Conservation (phyloP, 2,888 invertebrate genomes). For the Caenorhabditis panamensis region DNA sequence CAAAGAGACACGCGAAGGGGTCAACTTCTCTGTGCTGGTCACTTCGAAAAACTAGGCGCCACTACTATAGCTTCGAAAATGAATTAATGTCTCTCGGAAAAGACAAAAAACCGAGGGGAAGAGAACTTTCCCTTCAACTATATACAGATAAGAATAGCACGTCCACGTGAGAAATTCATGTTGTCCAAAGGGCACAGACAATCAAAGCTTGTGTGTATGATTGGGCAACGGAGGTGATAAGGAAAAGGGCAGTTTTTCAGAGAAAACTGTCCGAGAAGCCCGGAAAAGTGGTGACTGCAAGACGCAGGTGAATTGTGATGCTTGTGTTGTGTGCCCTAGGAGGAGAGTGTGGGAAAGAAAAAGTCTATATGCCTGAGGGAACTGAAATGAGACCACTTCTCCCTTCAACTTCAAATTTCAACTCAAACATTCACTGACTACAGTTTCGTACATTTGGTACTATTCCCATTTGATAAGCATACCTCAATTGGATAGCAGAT, state of each 20-base stretch:
- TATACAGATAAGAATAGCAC: not conserved
- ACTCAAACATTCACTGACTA: too few relatives aligned
- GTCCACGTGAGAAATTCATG: not conserved
- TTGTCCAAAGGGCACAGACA: not conserved
- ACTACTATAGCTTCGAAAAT: not conserved
- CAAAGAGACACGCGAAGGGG: not conserved
- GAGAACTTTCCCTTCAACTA: not conserved
- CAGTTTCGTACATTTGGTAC: not conserved
- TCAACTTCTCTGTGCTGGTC: not conserved
- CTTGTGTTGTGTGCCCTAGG: slow-evolving; percentile 7
- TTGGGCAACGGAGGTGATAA: not conserved
- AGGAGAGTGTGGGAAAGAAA: slow-evolving; percentile 7
- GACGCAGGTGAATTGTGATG: slow-evolving; percentile 9
- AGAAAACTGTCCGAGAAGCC: slow-evolving; percentile 29
- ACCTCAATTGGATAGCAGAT: not conserved
- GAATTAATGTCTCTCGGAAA: too few relatives aligned
- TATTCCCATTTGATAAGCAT: not conserved
- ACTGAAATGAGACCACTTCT: too few relatives aligned
- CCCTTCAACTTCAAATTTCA: too few relatives aligned
- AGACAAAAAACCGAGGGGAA: too few relatives aligned
- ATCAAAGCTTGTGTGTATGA: not conserved
- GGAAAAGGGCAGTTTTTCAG: slow-evolving; percentile 29
- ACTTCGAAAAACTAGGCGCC: not conserved
- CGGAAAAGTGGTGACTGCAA: slow-evolving; percentile 20
- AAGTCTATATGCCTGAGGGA: too few relatives aligned